Evolutionary conservation across 1,140 invertebrate genomes (phyloP), one percentile per base, ranked within the genome.

Genomic region (Semibalanus balanoides): DNA sequence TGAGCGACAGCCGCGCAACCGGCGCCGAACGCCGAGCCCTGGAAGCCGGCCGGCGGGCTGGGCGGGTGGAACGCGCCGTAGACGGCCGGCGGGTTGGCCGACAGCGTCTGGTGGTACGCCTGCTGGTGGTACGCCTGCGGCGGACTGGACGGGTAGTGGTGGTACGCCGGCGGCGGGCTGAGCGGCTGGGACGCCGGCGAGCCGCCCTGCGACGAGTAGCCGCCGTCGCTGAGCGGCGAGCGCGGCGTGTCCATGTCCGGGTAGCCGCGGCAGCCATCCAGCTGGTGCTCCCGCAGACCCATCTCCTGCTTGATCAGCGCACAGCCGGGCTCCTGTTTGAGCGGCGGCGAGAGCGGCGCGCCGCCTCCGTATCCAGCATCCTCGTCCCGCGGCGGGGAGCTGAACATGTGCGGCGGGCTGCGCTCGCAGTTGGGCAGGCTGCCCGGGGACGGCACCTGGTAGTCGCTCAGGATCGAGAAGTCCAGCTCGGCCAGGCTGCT

Each of bases 401-500:
- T n/a, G 29, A 72, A 72, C 70, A 72, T 3, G 70, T 72, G 70
- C 70, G 70, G n/a, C 29, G 70, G 70, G 19, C 19, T 29, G 28
- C 29, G 70, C 28, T 72, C 70, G n/a, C 5, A 30, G 19, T 11
- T 3, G 7, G 70, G n/a, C 29, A 72, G 70, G 19, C 70, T 72
- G 70, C 70, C n/a, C 70, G 70, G 70, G 19, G 70, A 72, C 70
- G 70, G 70, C 29, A 72, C 70, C 70, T 29, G 70, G 29, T 30
- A 72, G 70, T 72, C 70, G 70, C 29, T 72, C 70, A 72, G 29
- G 29, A 72, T 72, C 25, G 70, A 72, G 19, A 72, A 72, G 29
- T 72, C 29, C 11, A 72, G n/a, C 28, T 72, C 70, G n/a, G n/a
- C 29, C 70, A 72, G 25, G 19, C 70, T 72, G 22, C 51, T 64